phyloP scores from a whole-genome alignment of 23 tunicate species.

The Ciona savignyi region DNA sequence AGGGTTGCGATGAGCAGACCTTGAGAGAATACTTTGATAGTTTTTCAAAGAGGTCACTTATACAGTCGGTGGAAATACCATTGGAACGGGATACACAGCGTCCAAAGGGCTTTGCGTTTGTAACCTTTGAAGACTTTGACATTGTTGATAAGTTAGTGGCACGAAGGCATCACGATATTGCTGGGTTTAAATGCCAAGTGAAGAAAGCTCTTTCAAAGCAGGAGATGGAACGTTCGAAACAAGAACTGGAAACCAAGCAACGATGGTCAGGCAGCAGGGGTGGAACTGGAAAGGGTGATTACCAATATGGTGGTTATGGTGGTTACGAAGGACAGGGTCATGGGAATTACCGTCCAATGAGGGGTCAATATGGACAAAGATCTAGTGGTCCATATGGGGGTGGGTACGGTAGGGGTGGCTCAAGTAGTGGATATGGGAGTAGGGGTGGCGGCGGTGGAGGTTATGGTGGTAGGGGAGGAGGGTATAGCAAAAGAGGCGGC shows the following conservation, averaged over 20 bases:
- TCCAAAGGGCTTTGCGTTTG: constrained; percentile 60
- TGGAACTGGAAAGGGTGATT: constrained; percentile 9
- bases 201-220: constrained; percentile 70
- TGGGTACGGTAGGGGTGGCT: constrained; percentile 2
- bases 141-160: constrained; percentile 72
- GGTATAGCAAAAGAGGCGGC: not conserved
- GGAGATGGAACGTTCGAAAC: constrained; percentile 64
- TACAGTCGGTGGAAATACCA: constrained; percentile 47
- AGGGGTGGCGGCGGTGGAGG: not conserved
- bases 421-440: constrained; percentile 22
- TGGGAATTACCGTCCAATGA: not conserved
- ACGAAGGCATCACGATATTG: constrained; percentile 36
- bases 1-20: constrained; percentile 38
- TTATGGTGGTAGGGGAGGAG: not conserved
- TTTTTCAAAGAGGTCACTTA: constrained; percentile 13
- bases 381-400: constrained; percentile 30
- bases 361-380: constrained; percentile 1
- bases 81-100: constrained; percentile 16
- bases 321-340: not conserved
- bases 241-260: constrained; percentile 21
- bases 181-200: constrained; percentile 47
- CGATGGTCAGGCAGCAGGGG: not conserved
- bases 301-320: constrained; percentile 2
- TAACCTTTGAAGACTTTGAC: constrained; percentile 76
- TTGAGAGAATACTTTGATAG: constrained; percentile 45